Percentiles rank a stretch among this genome's conserved stretches.
phyloP scores from a whole-genome alignment of 2,888 invertebrate genomes.

The Priocnemis perturbator region DNA sequence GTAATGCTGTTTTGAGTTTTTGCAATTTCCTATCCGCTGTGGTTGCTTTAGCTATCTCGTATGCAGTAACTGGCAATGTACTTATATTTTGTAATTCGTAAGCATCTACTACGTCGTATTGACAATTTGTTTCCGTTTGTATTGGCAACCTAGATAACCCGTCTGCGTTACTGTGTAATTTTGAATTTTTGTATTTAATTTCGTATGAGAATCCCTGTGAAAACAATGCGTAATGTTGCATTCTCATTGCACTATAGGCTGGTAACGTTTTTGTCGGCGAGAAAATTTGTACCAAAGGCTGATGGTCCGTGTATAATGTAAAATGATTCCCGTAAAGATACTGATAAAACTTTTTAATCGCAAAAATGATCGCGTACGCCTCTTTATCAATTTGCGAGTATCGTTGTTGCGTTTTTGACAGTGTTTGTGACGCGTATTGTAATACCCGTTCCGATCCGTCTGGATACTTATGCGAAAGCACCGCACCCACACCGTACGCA shows the following conservation, averaged over 20 bases:
- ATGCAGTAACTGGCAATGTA: conserved; percentile 9
- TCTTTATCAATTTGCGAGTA: conserved; percentile 9
- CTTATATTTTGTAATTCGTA: neutral
- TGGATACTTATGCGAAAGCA: conserved; percentile 13
- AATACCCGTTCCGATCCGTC: conserved; percentile 12
- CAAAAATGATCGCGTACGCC: conserved; percentile 22
- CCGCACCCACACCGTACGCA: conserved; percentile 11
- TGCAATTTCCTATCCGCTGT: neutral
- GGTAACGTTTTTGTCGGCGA: neutral
- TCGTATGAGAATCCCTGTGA: conserved; percentile 16
- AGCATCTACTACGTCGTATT: conserved; percentile 12
- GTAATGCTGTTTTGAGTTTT: neutral
- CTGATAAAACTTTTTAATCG: conserved; percentile 13
- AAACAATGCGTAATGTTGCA: conserved; percentile 21
- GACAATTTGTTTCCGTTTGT: neutral
- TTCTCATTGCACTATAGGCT: conserved; percentile 11
- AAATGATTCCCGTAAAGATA: conserved; percentile 19
- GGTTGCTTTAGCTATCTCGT: neutral
- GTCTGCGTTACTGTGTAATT: conserved; percentile 12
- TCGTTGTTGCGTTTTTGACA: conserved; percentile 1
- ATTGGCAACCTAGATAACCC: conserved; percentile 16
- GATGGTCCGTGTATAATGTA: conserved; percentile 6
- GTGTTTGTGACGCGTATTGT: conserved; percentile 12
- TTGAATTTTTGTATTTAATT: conserved; percentile 19
- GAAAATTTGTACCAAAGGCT: conserved; percentile 12